Percentiles rank a stretch among this genome's conserved stretches.
Evolutionary conservation across 2,888 invertebrate species (phyloP).

Genomic region (Rhingia rostrata): DNA sequence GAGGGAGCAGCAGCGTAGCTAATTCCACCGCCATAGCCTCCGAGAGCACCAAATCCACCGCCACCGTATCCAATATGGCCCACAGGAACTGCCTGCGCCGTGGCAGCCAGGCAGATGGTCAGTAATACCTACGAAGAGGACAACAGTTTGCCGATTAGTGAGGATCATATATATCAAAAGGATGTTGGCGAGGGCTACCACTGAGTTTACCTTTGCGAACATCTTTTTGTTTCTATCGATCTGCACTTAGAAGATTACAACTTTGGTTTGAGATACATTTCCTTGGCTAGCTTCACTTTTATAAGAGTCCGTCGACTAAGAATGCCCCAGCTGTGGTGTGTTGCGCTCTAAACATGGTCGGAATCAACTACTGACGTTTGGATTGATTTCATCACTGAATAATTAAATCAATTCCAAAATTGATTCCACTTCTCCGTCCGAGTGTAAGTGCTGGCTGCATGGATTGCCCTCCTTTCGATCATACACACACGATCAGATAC

Average conservation of each 20-base stretch:
- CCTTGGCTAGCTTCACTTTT: conserved; percentile 81
- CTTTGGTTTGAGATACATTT: conserved; percentile 82
- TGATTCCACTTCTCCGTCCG: conserved; percentile 41
- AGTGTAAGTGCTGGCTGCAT: conserved; percentile 8
- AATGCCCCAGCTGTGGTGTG: conserved; percentile 43
- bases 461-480: conserved; percentile 63
- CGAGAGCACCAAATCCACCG: conserved; percentile 53
- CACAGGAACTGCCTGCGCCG: conserved; percentile 78
- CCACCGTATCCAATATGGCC: conserved; percentile 76
- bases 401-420: conserved; percentile 63
- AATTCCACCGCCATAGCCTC: conserved; percentile 60
- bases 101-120: conserved; percentile 78
- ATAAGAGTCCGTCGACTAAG: conserved; percentile 77
- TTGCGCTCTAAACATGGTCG: conserved; percentile 56
- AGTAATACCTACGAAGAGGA: conserved; percentile 77
- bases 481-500: conserved; percentile 3
- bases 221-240: conserved; percentile 77
- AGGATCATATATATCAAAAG: conserved; percentile 46
- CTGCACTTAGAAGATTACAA: conserved; percentile 81
- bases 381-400: conserved; percentile 74
- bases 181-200: conserved; percentile 40
- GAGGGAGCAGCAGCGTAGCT: conserved; percentile 75
- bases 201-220: conserved; percentile 81
- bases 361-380: conserved; percentile 54
- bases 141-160: conserved; percentile 32